Evolutionary conservation across 2,888 invertebrate species (phyloP).

Genomic region (Hipparchia semele): DNA sequence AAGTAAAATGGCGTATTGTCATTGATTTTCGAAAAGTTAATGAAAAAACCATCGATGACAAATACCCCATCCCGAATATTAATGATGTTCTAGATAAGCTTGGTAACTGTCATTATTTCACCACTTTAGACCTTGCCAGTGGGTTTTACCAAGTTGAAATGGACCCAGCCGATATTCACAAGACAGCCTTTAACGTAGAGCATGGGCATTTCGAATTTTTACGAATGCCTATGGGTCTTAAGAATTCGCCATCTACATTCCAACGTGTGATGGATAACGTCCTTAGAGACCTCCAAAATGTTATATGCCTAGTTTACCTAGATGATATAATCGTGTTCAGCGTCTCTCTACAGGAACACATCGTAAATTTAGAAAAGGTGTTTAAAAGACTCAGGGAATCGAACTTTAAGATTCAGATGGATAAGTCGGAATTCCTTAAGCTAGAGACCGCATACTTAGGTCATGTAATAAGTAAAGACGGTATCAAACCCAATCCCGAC

Average conservation of each 20-base stretch:
- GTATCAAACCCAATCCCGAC: slow-evolving; percentile 25
- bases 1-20: not conserved
- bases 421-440: not conserved
- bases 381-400: no score
- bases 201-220: slow-evolving; percentile 22
- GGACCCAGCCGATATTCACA: no score
- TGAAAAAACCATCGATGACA: not conserved
- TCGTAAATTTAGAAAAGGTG: slow-evolving; percentile 7
- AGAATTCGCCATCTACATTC: slow-evolving; percentile 19
- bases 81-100: not conserved
- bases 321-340: slow-evolving; percentile 18
- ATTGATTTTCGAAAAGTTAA: not conserved
- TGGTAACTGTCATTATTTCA: no score
- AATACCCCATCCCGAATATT: not conserved
- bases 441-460: slow-evolving; percentile 20
- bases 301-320: slow-evolving; percentile 5
- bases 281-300: slow-evolving; percentile 1
- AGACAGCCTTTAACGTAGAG: slow-evolving; percentile 14
- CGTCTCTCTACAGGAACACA: slow-evolving; percentile 5
- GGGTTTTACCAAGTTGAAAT: no score
- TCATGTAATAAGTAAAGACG: slow-evolving; percentile 21
- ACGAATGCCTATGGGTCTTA: slow-evolving; percentile 22
- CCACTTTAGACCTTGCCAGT: no score
- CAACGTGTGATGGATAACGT: slow-evolving; percentile 21
- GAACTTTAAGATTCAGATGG: not conserved